These are phyloP conservation scores for Lepisosteus osseus DNA, from an alignment of 2,113 vertebrate species.

Conservation along the genomic window DNA sequence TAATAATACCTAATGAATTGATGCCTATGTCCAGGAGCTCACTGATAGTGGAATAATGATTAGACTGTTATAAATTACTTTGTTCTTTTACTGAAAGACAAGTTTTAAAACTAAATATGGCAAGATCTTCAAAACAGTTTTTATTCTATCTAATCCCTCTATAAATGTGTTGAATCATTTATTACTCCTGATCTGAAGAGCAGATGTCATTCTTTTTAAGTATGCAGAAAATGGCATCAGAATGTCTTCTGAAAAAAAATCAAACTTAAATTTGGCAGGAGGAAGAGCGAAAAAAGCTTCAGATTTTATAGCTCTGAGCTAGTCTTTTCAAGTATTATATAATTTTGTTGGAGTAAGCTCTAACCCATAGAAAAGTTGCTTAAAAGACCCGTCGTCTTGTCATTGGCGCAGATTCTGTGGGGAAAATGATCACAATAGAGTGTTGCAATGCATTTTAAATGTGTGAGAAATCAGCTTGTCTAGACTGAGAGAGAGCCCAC, in stretches of 20 bases:
- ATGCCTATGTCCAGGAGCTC: no score
- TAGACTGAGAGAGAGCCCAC: slow-evolving; percentile 65
- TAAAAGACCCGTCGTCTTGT: slow-evolving; percentile 73
- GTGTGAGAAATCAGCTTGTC: slow-evolving; percentile 80
- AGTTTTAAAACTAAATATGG: background rate
- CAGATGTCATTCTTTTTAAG: background rate
- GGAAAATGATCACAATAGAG: slow-evolving; percentile 73
- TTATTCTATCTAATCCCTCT: background rate
- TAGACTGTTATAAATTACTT: no score
- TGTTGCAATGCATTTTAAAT: slow-evolving; percentile 71
- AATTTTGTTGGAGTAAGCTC: slow-evolving; percentile 64
- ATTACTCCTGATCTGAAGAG: background rate
- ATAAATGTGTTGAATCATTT: background rate
- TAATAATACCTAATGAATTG: no score
- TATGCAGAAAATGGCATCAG: background rate
- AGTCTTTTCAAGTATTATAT: slow-evolving; percentile 67
- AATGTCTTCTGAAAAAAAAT: background rate
- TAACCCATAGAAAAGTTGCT: slow-evolving; percentile 67
- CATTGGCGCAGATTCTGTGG: slow-evolving; percentile 61
- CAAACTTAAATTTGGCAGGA: slow-evolving; percentile 4
- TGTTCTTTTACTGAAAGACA: no score
- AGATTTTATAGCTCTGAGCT: slow-evolving; percentile 25
- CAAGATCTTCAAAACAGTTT: background rate
- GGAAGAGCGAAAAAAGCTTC: background rate
- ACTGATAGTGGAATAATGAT: no score